These are phyloP conservation scores for Cenopis cana DNA, from an alignment of 2,888 invertebrate species.

Conservation along the genomic window DNA sequence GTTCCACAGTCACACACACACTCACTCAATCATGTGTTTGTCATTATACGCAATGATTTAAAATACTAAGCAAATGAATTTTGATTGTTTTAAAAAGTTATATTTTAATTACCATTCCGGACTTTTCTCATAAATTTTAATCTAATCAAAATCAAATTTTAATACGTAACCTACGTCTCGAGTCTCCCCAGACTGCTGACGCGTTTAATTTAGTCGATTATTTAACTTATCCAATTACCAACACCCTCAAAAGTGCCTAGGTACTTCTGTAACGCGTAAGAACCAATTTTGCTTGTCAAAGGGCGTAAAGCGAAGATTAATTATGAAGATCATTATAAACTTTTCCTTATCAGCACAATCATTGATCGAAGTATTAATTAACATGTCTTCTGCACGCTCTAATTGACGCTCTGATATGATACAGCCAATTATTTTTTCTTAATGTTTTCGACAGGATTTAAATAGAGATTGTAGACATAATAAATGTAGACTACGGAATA, in stretches of 20 bases:
- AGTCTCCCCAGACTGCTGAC: neutral
- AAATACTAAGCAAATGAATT: too few species aligned
- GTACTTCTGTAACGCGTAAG: conserved; percentile 1
- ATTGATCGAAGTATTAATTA: conserved; percentile 64
- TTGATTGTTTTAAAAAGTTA: too few species aligned
- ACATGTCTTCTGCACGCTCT: conserved; percentile 58
- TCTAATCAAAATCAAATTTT: neutral
- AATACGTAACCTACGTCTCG: neutral
- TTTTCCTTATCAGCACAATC: conserved; percentile 52
- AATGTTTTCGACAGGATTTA: conserved; percentile 22
- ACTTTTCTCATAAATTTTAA: neutral
- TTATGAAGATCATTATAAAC: conserved; percentile 53
- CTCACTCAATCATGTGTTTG: too few species aligned
- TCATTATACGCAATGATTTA: too few species aligned
- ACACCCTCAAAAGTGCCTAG: neutral
- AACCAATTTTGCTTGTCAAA: conserved; percentile 21
- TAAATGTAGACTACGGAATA: too few species aligned
- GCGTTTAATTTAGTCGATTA: neutral
- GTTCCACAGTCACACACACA: too few species aligned
- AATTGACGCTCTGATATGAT: conserved; percentile 51
- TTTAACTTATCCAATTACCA: neutral
- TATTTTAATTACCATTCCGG: too few species aligned
- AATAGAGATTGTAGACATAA: conserved; percentile 31
- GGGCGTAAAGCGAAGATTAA: conserved; percentile 30
- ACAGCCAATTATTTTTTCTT: conserved; percentile 39